A percentile compares a stretch with the other conserved stretches of the same genome.
phyloP scores from a whole-genome alignment of 2,797 vertebrate genomes.

The Pseudochromis fuscus region DNA sequence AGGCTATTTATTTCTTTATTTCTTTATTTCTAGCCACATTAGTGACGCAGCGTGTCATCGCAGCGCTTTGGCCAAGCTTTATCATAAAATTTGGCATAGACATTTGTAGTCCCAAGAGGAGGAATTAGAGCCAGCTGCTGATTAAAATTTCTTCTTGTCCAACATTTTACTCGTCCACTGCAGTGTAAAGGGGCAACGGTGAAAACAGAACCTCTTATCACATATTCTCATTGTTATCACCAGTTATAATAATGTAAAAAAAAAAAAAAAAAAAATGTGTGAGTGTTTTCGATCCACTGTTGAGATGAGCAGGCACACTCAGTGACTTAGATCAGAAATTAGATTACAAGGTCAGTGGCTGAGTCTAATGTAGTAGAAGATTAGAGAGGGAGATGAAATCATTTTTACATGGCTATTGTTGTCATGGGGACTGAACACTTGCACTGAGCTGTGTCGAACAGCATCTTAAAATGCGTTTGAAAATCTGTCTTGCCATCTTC shows the following conservation, averaged over 20 bases:
- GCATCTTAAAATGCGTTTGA: conserved; percentile 49
- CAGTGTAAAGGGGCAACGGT: conserved; percentile 1
- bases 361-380: conserved; percentile 69
- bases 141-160: conserved; percentile 16
- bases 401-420: conserved; percentile 67
- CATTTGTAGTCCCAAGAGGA: conserved; percentile 2
- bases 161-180: conserved; percentile 4
- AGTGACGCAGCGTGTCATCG: background rate
- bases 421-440: conserved; percentile 66
- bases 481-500: conserved; percentile 36
- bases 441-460: conserved; percentile 50
- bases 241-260: conserved; percentile 17
- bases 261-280: background rate
- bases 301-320: conserved; percentile 58
- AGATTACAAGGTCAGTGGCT: conserved; percentile 72
- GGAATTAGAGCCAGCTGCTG: conserved; percentile 10
- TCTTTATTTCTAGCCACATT: conserved; percentile 6
- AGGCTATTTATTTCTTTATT: too few relatives aligned
- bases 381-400: conserved; percentile 63
- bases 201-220: conserved; percentile 42
- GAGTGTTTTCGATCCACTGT: conserved; percentile 53
- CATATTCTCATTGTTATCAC: conserved; percentile 41
- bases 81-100: conserved; percentile 24
- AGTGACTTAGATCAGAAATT: conserved; percentile 67
- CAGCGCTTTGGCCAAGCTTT: conserved; percentile 14